Conservation (phyloP, 2,888 invertebrate species). For the Chironomus tentans region DNA sequence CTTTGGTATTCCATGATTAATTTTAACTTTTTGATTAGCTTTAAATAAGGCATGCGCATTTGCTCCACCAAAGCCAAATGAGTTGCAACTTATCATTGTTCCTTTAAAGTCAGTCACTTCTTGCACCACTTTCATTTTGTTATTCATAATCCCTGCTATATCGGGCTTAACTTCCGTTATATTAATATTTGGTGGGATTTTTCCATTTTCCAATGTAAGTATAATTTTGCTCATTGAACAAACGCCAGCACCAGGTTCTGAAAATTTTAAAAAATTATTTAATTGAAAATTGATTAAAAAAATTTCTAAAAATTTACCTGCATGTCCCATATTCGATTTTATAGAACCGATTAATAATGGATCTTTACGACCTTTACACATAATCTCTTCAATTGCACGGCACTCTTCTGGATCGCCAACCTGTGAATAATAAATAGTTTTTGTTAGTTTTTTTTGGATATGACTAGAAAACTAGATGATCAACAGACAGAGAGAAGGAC, state of each 20-base stretch:
- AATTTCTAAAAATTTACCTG: background rate
- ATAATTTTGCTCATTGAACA: constrained; percentile 50
- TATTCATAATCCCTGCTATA: constrained; percentile 45
- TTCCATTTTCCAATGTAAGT: constrained; percentile 56
- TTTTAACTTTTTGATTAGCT: constrained; percentile 48
- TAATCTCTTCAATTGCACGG: constrained; percentile 51
- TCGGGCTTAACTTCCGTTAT: constrained; percentile 49
- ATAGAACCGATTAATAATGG: constrained; percentile 51
- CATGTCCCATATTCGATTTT: constrained; percentile 45
- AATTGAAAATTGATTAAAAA: background rate
- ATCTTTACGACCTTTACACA: constrained; percentile 46
- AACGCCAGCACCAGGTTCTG: constrained; percentile 44
- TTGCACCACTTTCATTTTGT: constrained; percentile 47
- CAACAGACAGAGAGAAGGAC: no score
- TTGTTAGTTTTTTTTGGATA: no score
- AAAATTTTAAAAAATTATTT: background rate
- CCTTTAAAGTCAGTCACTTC: constrained; percentile 32
- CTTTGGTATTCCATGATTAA: constrained; percentile 46
- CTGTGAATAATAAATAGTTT: no score
- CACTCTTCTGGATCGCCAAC: constrained; percentile 56
- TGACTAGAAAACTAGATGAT: no score
- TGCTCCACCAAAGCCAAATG: constrained; percentile 70
- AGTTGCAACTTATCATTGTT: constrained; percentile 35
- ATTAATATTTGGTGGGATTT: constrained; percentile 64
- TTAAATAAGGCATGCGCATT: constrained; percentile 62